phyloP scores from a whole-genome alignment of 1,140 invertebrate species.

The Ladona fulva region DNA sequence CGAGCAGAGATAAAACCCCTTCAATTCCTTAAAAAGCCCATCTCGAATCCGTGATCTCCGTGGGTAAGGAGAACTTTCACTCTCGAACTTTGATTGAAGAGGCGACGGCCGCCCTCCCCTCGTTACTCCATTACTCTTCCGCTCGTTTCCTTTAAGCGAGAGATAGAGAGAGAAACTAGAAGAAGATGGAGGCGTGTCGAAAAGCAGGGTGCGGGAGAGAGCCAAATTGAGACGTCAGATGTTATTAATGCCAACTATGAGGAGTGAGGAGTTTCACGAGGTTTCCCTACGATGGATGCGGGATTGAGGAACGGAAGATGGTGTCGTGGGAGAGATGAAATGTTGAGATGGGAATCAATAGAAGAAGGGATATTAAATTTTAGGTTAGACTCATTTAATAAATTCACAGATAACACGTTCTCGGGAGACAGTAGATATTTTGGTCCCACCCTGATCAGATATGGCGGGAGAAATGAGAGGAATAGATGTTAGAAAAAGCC shows the following conservation, averaged over 20 bases:
- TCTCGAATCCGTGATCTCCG: not conserved
- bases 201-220: not conserved
- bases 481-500: too few species aligned
- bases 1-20: too few species aligned
- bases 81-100: constrained; percentile 1
- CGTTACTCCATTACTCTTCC: constrained; percentile 4
- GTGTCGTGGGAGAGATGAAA: not conserved
- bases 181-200: not conserved
- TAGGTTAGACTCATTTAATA: too few species aligned
- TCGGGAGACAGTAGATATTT: too few species aligned
- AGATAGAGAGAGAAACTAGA: not conserved
- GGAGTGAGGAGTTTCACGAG: not conserved
- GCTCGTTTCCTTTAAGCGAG: not conserved
- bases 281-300: not conserved
- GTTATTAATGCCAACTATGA: not conserved
- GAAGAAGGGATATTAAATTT: too few species aligned
- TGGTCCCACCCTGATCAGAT: too few species aligned
- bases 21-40: too few species aligned
- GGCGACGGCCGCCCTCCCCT: not conserved
- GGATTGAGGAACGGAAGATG: not conserved
- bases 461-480: too few species aligned
- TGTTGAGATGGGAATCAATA: too few species aligned
- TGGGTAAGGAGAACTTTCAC: not conserved
- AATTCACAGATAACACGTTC: too few species aligned
- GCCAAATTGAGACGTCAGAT: not conserved